Conservation (phyloP, 2,113 vertebrate genomes). For the Callipepla californica region DNA sequence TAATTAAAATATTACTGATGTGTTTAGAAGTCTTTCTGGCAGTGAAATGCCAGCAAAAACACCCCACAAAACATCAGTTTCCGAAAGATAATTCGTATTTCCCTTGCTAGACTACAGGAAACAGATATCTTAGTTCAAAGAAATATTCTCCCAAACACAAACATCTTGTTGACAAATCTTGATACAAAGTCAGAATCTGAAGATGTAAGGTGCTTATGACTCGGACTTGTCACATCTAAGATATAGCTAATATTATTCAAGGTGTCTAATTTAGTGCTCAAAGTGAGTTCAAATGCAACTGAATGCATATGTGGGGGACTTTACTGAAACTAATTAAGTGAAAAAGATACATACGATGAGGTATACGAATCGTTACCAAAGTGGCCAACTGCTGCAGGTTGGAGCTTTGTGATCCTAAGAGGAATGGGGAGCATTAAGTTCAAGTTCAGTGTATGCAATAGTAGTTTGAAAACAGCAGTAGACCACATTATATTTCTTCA, state of each 20-base stretch:
- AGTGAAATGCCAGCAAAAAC: background rate
- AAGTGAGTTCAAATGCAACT: background rate
- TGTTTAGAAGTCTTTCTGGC: background rate
- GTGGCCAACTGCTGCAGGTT: background rate
- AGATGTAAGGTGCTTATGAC: background rate
- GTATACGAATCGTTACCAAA: background rate
- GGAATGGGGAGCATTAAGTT: background rate
- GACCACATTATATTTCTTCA: background rate
- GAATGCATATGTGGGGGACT: background rate
- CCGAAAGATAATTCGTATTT: background rate
- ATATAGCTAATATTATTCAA: background rate
- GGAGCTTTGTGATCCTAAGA: constrained; percentile 23
- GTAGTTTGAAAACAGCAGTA: background rate
- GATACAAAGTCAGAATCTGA: background rate
- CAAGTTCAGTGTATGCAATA: background rate
- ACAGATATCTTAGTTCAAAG: background rate
- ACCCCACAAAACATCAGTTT: background rate
- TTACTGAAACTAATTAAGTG: background rate
- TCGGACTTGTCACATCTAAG: background rate
- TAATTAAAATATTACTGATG: background rate
- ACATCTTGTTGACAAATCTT: background rate
- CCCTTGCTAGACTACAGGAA: background rate
- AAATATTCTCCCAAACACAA: background rate
- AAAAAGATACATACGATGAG: background rate
- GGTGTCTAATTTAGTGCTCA: background rate